These are phyloP conservation scores for Nebria brevicollis DNA, from an alignment of 2,888 invertebrate species.

Conservation along the genomic window DNA sequence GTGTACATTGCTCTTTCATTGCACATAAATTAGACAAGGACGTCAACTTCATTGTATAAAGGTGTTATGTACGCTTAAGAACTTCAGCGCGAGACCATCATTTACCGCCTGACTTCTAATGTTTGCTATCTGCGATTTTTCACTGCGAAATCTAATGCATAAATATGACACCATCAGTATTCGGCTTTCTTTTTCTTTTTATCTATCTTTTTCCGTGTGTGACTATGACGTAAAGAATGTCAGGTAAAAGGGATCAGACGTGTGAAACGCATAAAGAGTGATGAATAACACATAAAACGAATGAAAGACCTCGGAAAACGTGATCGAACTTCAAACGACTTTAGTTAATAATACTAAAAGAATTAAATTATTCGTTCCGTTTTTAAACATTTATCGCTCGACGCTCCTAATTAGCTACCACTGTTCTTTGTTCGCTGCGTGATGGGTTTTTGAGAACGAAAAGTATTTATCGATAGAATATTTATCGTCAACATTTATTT, in stretches of 20 bases:
- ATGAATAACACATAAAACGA: background rate
- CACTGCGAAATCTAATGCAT: background rate
- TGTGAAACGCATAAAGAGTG: background rate
- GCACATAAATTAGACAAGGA: background rate
- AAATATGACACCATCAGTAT: constrained; percentile 1
- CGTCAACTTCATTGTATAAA: background rate
- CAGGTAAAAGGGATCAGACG: background rate
- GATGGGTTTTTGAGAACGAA: background rate
- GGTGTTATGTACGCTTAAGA: background rate
- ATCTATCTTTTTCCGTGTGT: background rate
- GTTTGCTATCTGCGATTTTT: background rate
- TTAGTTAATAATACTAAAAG: background rate
- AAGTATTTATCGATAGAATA: too few species aligned
- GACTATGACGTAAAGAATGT: background rate
- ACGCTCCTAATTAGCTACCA: background rate
- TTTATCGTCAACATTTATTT: background rate
- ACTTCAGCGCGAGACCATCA: background rate
- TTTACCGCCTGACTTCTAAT: background rate
- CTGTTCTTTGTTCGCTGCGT: background rate
- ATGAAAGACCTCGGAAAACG: background rate
- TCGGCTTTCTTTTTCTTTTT: background rate
- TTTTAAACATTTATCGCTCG: background rate
- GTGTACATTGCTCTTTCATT: background rate
- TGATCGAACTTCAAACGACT: background rate
- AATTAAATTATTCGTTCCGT: background rate